These are phyloP conservation scores for Malthinus seriepunctatus DNA, from an alignment of 2,888 invertebrate species.

Conservation along the genomic window DNA sequence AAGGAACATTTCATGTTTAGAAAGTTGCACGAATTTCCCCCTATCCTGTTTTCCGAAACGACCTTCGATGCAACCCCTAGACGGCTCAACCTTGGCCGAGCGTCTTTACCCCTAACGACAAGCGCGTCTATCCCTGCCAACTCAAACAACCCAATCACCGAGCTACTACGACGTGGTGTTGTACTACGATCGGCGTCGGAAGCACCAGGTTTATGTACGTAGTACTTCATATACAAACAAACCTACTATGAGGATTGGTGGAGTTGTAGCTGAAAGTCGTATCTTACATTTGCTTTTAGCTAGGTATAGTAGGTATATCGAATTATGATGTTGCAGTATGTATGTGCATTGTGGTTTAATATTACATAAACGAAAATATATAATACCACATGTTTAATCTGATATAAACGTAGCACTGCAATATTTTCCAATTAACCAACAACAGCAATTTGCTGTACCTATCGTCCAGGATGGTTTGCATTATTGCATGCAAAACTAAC, in stretches of 20 bases:
- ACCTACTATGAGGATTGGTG: constrained; percentile 2
- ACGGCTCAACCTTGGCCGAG: constrained; percentile 19
- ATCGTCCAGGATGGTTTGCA: neutral
- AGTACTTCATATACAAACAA: constrained; percentile 6
- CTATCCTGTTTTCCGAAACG: neutral
- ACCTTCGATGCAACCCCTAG: constrained; percentile 18
- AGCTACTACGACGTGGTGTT: constrained; percentile 12
- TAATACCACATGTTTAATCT: neutral
- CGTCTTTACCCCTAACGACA: constrained; percentile 17
- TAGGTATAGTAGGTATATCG: too few species aligned
- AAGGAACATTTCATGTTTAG: too few species aligned
- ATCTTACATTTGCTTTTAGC: constrained; percentile 11
- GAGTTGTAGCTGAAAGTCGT: constrained; percentile 3
- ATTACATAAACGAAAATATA: too few species aligned
- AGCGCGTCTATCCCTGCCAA: constrained; percentile 20
- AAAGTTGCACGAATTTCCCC: too few species aligned
- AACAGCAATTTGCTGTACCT: neutral
- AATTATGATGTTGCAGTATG: neutral
- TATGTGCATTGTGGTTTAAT: too few species aligned
- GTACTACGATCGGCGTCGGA: constrained; percentile 9
- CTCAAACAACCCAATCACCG: constrained; percentile 6
- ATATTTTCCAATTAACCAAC: constrained; percentile 4
- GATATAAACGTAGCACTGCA: neutral
- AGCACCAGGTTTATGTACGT: neutral
- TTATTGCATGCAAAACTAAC: neutral